These are phyloP conservation scores for Nasonia vitripennis DNA, from an alignment of 1,140 invertebrate genomes.

Conservation along the genomic window DNA sequence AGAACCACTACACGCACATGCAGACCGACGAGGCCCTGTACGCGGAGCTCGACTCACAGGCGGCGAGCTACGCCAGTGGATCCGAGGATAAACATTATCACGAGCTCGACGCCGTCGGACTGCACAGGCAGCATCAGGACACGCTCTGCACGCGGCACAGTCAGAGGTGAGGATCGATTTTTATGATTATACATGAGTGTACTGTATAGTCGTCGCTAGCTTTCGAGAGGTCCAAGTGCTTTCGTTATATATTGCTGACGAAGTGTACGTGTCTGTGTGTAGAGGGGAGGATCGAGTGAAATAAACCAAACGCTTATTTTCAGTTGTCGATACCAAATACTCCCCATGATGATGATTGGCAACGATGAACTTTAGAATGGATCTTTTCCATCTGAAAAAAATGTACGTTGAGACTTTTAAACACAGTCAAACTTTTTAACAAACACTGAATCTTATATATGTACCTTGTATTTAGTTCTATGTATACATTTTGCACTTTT, in stretches of 20 bases:
- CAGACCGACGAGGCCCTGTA: conserved; percentile 82
- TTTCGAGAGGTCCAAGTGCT: neutral
- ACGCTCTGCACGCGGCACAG: conserved; percentile 70
- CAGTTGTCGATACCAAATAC: conserved; percentile 56
- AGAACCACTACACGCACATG: conserved; percentile 84
- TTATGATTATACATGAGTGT: neutral
- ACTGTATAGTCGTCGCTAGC: neutral
- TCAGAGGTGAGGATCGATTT: conserved; percentile 66
- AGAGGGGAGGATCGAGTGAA: conserved; percentile 9
- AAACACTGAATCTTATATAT: conserved; percentile 2
- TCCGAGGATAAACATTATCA: conserved; percentile 73
- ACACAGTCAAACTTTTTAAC: conserved; percentile 39
- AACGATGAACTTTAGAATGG: conserved; percentile 53
- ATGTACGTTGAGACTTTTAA: conserved; percentile 52
- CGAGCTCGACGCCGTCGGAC: conserved; percentile 71
- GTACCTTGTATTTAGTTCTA: neutral
- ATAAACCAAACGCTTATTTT: conserved; percentile 52
- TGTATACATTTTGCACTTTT: conserved; percentile 11
- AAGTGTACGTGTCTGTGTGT: neutral
- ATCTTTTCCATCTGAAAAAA: conserved; percentile 32
- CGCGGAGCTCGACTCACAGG: conserved; percentile 79
- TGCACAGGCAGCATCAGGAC: conserved; percentile 67
- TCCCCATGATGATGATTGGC: conserved; percentile 54
- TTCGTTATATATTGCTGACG: neutral
- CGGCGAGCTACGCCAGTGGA: conserved; percentile 72